Evolutionary conservation across 1,140 invertebrate species (phyloP).

Genomic region (Halictus rubicundus): DNA sequence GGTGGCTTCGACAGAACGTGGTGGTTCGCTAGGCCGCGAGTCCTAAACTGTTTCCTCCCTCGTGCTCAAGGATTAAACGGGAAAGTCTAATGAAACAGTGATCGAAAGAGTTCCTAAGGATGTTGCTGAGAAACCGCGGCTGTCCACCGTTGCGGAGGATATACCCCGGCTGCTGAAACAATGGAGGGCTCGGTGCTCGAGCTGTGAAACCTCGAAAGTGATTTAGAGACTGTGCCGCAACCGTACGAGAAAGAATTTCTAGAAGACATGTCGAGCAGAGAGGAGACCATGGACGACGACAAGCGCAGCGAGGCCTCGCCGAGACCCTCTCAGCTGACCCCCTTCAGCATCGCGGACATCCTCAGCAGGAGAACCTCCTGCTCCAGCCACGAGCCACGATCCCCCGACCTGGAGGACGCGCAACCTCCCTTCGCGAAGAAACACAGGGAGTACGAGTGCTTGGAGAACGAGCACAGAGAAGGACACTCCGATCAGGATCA

Average conservation of each 20-base stretch:
- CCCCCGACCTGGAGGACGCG: constrained; percentile 59
- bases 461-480: constrained; percentile 39
- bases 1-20: constrained; percentile 24
- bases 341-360: constrained; percentile 79
- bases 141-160: background rate
- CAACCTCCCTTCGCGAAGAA: constrained; percentile 38
- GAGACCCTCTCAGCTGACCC: constrained; percentile 74
- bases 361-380: constrained; percentile 69
- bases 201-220: background rate
- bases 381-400: constrained; percentile 54
- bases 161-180: too few species aligned
- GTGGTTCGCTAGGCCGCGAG: background rate
- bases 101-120: background rate
- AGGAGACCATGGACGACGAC: constrained; percentile 58
- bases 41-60: too few species aligned
- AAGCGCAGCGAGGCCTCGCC: constrained; percentile 67
- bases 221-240: background rate
- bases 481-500: constrained; percentile 25
- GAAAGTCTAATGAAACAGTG: background rate
- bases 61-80: background rate
- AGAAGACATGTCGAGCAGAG: background rate
- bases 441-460: constrained; percentile 45
- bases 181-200: background rate
- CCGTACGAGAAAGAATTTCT: background rate
- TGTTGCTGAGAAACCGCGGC: background rate